These are phyloP conservation scores for Operophtera brumata DNA, from an alignment of 2,888 invertebrate genomes.

Conservation along the genomic window DNA sequence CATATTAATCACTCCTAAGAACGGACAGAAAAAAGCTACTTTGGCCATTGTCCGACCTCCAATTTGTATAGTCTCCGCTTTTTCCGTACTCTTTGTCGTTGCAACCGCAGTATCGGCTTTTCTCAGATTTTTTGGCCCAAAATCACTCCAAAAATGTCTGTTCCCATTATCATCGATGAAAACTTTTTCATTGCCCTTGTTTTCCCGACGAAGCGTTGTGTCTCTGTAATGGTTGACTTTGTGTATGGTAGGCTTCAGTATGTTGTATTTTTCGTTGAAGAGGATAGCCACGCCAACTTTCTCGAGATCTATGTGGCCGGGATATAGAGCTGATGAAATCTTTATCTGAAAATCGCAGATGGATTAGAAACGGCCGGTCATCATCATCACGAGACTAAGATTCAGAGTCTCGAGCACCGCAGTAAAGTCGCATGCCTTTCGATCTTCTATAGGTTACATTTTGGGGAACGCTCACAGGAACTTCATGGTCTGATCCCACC, in stretches of 20 bases:
- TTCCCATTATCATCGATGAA: slow-evolving; percentile 60
- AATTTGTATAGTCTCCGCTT: no score
- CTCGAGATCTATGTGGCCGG: slow-evolving; percentile 56
- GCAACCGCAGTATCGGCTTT: background rate
- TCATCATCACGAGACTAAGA: no score
- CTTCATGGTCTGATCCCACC: no score
- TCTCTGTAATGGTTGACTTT: slow-evolving; percentile 51
- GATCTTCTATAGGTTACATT: no score
- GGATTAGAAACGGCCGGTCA: background rate
- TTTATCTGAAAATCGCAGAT: slow-evolving; percentile 30
- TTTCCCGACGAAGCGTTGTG: slow-evolving; percentile 43
- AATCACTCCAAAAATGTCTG: slow-evolving; percentile 57
- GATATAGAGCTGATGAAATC: slow-evolving; percentile 9
- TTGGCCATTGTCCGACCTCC: slow-evolving; percentile 29
- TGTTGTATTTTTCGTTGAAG: slow-evolving; percentile 52
- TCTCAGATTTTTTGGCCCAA: slow-evolving; percentile 32
- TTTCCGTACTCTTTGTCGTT: background rate
- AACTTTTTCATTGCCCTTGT: slow-evolving; percentile 36
- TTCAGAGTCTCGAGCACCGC: no score
- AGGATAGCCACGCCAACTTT: slow-evolving; percentile 51
- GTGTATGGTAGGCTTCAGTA: slow-evolving; percentile 55
- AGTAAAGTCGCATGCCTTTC: no score
- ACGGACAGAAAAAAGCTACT: slow-evolving; percentile 63
- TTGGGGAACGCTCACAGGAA: no score
- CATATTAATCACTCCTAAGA: slow-evolving; percentile 61